Evolutionary conservation across 2,113 vertebrate species (phyloP), one percentile per base, ranked within the genome.

Genomic region (Nanger granti): DNA sequence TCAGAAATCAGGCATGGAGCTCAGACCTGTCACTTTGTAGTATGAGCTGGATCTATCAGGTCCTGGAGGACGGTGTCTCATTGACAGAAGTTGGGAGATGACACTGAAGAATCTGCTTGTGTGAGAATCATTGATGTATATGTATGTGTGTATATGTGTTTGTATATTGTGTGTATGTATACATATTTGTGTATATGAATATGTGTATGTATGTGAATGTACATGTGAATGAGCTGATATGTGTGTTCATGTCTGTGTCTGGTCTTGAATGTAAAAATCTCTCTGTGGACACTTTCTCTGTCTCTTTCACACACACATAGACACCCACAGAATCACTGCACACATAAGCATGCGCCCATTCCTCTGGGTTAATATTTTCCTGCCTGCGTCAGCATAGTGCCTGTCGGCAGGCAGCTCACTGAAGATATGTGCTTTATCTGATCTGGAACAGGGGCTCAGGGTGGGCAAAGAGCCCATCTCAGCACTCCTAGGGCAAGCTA

Each of bases 351-450:
- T 49, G 76, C 5, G 37, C 80, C 84, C 91, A 34, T 96, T 97
- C 84, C 79, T 9, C 96, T 57, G 62, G 90, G 98, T 98, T 98
- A 98, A 98, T 98, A 54, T 98, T 98, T 98, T 88, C 89, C 96
- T 86, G 93, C 44, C 97, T 98, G 94, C 98, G 97, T 98, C 97
- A 98, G 94, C 97, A 86, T 3, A 0, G 84, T 54, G 89, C 62
- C 79, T 52, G 54, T 92, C n/a, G 92, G 37, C 31, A 2, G 86
- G 97, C 95, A 91, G 95, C 93, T 96, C 55, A 31, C 87, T 94
- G 95, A 92, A 95, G 73, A 66, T 97, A 98, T 80, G 97, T 97
- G 98, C 98, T 95, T 87, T 98, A 98, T 98, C 98, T 98, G 94
- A 98, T 98, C 96, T 79, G 60, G 60, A 92, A 93, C 84, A 41